Conservation (phyloP, 2,113 vertebrate species). For the Aleadryas rufinucha region DNA sequence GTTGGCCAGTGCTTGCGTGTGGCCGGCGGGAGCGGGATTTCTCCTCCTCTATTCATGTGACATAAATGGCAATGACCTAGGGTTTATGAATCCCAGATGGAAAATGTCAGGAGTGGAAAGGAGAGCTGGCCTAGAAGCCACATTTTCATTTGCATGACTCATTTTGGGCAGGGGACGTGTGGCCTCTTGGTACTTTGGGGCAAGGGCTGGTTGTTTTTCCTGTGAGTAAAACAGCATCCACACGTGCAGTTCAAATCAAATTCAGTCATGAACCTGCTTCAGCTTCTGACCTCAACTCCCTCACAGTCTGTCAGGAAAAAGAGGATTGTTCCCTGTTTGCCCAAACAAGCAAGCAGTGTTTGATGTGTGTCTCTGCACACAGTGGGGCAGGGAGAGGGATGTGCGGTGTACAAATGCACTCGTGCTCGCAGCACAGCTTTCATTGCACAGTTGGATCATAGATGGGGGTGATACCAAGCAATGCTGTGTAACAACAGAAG, state of each 20-base stretch:
- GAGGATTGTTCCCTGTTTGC: not conserved
- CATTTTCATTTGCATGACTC: not conserved
- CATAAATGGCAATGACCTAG: not conserved
- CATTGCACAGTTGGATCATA: not conserved
- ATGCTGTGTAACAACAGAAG: not conserved
- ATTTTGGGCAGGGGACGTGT: fast-evolving
- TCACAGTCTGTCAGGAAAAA: fast-evolving
- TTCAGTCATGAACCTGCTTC: not conserved
- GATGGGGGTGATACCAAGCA: not conserved
- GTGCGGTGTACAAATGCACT: not conserved
- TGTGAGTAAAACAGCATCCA: not conserved
- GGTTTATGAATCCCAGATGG: not conserved
- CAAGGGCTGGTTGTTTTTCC: not conserved
- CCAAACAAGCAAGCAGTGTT: not conserved
- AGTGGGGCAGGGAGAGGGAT: not conserved
- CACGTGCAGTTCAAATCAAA: not conserved
- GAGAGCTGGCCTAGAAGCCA: not conserved
- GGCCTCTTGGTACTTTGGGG: not conserved
- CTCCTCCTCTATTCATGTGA: not conserved
- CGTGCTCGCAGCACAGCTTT: not conserved
- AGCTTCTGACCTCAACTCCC: not conserved
- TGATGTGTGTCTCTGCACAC: not conserved
- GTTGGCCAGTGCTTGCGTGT: not conserved
- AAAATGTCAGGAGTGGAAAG: not conserved
- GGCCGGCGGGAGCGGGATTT: fast-evolving